Evolutionary conservation across 2,797 vertebrate species (phyloP), one percentile per base, ranked within the genome.

Genomic region (Delichon dasypus): DNA sequence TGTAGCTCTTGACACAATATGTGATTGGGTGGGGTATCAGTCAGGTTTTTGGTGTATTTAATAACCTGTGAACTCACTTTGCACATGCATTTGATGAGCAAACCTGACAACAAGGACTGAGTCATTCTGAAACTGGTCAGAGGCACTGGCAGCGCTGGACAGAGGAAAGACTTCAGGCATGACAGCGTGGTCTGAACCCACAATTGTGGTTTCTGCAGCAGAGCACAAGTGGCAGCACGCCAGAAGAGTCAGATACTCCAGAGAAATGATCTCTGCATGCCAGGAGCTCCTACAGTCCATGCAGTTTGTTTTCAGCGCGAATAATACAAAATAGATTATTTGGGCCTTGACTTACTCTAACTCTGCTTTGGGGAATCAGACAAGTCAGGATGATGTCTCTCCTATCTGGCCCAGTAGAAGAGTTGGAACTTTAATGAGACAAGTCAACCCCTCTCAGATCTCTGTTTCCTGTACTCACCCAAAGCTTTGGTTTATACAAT

Each of bases 211-310:
- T 84, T 55, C 70, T 57, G 51, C 48, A 54, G 29, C 61, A 53
- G 16, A 60, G 32, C 55, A 61, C 0, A 1, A 80, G 13, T 0
- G 1, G 22, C n/a, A 74, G n/a, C 38, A n/a, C 15, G 20, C n/a
- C 36, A 67, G 42, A 6, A 55, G 13, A 74, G 38, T 4, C 0
- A 1, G 68, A 9, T 66, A 27, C 22, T 55, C 10, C 32, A 50
- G 36, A 72, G 11, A 66, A 76, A 58, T 9, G 6, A 55, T 42
- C 16, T 50, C 79, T 73, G 34, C 2, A 2, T 55, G 27, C 16
- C 62, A 68, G n/a, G 13, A 85, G 14, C 6, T 77, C 12, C 8
- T 76, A 12, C 27, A 67, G 23, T 27, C 17, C 44, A 16, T 12
- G n/a, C 3, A 53, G 44, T 34, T 68, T 79, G 22, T 51, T 85